Conservation (phyloP, 2,888 invertebrate genomes). For the Yponomeuta malinellus region DNA sequence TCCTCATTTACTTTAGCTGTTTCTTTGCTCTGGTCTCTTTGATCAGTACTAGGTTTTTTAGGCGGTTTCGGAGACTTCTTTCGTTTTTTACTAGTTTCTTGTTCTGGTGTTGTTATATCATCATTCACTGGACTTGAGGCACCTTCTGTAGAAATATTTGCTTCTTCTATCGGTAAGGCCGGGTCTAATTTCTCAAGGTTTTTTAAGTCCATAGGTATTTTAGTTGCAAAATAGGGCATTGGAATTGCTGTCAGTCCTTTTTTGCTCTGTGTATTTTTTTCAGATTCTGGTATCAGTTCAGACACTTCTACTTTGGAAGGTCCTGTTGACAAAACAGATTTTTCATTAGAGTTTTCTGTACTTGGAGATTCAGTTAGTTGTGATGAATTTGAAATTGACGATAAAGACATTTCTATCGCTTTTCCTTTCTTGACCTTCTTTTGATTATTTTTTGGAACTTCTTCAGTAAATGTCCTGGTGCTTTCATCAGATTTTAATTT, state of each 20-base stretch:
- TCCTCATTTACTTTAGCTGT: not conserved
- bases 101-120: not conserved
- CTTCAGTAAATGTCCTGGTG: conserved; percentile 1
- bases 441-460: conserved; percentile 14
- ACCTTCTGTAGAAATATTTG: not conserved
- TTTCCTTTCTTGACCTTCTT: conserved; percentile 30
- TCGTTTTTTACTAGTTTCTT: conserved; percentile 17
- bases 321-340: conserved; percentile 12
- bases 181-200: not conserved
- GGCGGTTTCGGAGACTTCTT: conserved; percentile 25
- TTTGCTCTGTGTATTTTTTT: not conserved
- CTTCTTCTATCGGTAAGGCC: not conserved
- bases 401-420: conserved; percentile 22
- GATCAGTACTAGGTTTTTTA: conserved; percentile 14
- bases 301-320: conserved; percentile 12
- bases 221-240: not conserved
- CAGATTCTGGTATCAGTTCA: not conserved
- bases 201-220: not conserved
- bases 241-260: not conserved
- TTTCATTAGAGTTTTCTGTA: conserved; percentile 12
- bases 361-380: too few relatives aligned
- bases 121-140: not conserved
- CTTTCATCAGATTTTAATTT: not conserved
- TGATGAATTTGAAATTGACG: not conserved
- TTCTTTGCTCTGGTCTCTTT: not conserved